Base-by-base conservation (phyloP, 1,140 invertebrate species). In the Galendromus occidentalis region DNA sequence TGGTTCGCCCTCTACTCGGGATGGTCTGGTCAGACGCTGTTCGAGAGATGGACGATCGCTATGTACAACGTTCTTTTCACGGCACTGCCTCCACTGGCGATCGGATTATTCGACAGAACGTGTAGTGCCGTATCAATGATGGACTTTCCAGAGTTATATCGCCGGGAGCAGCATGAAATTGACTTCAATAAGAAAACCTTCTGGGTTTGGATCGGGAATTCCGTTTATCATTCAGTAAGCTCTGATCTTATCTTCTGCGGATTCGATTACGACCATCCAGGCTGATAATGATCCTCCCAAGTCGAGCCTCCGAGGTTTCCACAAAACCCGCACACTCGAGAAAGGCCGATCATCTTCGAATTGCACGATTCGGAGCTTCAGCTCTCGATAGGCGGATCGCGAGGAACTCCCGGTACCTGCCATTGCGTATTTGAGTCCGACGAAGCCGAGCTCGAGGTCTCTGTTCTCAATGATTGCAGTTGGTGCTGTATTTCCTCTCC, bases 1-100 rank as follows among this genome's bases (percentile, higher is more conserved):
- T 98, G 94, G 94, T 99, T 97, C 79, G 93, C 93, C 14, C 87
- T 96, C 72, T 88, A 94, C 74, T 96, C 90, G 67, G 94, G 90
- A 67, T 98, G 93, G 88, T 93, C 90, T 44, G 95, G 95, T 29
- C 94, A 98, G 77, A 94, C 97, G 72, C 80, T 98, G 25, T 98
- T 98, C 76, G 95, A 98, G 76, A 80, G 93, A 72, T 98, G 95
- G 95, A 91, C 90, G 51, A 96, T 98, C 71, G 89, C 90, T 72
- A 81, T 96, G 66, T 98, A 97, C 77, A 98, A 97, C 80, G 91
- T 98, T 59, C 74, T 92, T 64, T 96, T 97, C 76, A 96, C 92
- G 2, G 90, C 90, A 17, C 82, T 88, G 73, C 91, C 92, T 47
- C 91, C 92, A 25, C 82, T 96, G 69, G 90, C 88, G 0, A 91